Evolutionary conservation across 2,888 invertebrate species (phyloP), one percentile per base, ranked within the genome.

Genomic region (Habrosyne pyritoides): DNA sequence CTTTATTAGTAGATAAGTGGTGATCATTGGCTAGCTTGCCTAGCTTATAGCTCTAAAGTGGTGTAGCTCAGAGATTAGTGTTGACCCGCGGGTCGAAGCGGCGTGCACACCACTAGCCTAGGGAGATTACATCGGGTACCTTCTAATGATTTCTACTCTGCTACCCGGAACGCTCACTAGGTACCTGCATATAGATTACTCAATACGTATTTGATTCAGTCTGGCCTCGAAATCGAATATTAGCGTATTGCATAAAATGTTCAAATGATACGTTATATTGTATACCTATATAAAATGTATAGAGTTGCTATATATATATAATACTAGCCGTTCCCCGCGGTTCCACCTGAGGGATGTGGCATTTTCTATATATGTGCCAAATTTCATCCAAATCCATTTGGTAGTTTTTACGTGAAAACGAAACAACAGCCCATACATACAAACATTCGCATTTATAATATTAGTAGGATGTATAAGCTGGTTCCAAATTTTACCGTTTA

Each of bases 81-180:
- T 61, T 71, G 74, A 81, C 78, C 78, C 63, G 33, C 42, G 60
- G 75, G 73, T 75, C 74, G 66, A 55, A 59, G 55, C 60, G 67
- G 71, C 67, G 67, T 42, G 42, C 18, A 14, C 74, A 77, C 75
- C 75, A 75, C 69, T 64, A 69, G 62, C 70, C 56, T 56, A 54
- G 55, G 60, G 54, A 69, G 67, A 82, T 77, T 74, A 74, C 68
- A 74, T 71, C 69, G 67, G 61, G 66, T 55, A 53, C 67, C 63
- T 60, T 60, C 59, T 64, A 70, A 67, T 64, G 66, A 63, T 58
- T 57, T 48, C 48, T 48, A 48, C 42, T 64, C 64, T 58, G 62
- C 58, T 64, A 69, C 68, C 63, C 63, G 63, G 66, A 71, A 69
- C 66, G 61, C 54, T 63, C 55, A 65, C 69, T 59, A 59, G 59